Evolutionary conservation across 2,888 invertebrate species (phyloP), one percentile per base, ranked within the genome.

Genomic region (Parnassius orleans): DNA sequence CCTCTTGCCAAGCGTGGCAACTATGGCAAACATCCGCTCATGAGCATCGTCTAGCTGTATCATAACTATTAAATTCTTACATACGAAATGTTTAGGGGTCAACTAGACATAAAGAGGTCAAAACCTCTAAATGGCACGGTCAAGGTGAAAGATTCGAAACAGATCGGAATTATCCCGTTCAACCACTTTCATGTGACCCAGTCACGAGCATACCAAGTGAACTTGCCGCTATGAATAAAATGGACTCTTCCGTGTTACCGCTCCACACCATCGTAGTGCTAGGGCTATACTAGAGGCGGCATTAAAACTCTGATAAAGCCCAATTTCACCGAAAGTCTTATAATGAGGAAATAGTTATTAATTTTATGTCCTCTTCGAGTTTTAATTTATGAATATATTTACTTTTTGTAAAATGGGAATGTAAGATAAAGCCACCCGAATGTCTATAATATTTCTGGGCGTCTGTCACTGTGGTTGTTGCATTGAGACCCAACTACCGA

Each of bases 171-270:
- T 33, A 59, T 44, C 12, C 11, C n/a, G 19, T 42, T 57, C 19
- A 44, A 53, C 61, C 47, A 57, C 57, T 53, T 54, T 64, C 65
- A 65, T 60, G 60, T 68, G 69, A 68, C 66, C 68, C 62, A 61
- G 64, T 68, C 69, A 61, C 63, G 57, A 60, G 51, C 11, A n/a
- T 11, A n/a, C 43, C n/a, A 46, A 55, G 51, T 33, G 61, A 53
- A 24, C 42, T 19, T 51, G 50, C 47, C 51, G 63, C 59, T 61
- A 24, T 41, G 41, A 42, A 60, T 63, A 65, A 71, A 72, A 56
- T 58, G 56, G 60, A 15, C 10, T 43, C 64, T 71, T 71, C 69
- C 71, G 69, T 54, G 58, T 66, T 63, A 24, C 33, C 54, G 48
- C 33, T 33, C 33, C 33, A 59, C 53, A 54, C 58, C 50, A 51